Percentiles rank a stretch among this genome's conserved stretches.
Conservation (phyloP, 2,888 invertebrate species). For the Platerodrilus igneus region DNA sequence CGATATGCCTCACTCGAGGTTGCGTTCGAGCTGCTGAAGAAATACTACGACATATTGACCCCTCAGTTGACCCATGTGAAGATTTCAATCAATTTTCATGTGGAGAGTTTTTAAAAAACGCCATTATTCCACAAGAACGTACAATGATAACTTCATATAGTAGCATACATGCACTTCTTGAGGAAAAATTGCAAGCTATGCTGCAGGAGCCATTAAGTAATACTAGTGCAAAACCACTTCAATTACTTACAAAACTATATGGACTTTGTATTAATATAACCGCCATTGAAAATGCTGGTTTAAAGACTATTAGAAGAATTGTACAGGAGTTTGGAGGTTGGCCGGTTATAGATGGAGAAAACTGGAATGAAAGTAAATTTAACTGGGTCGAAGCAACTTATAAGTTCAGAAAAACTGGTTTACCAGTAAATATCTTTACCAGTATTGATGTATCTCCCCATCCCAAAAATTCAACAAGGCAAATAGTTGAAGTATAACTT, state of each 20-base stretch:
- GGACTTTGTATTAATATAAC: constrained; percentile 4
- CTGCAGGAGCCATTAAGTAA: too few species aligned
- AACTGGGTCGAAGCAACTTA: constrained; percentile 8
- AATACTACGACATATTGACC: too few species aligned
- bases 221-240: background rate
- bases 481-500: constrained; percentile 20
- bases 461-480: constrained; percentile 21
- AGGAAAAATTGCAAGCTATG: too few species aligned
- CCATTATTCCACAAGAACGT: too few species aligned
- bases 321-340: constrained; percentile 55
- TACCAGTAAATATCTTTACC: constrained; percentile 14
- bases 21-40: too few species aligned
- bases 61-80: too few species aligned
- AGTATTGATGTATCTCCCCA: constrained; percentile 18
- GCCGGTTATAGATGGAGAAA: constrained; percentile 11
- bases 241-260: constrained; percentile 6
- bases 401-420: constrained; percentile 15
- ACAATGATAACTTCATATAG: too few species aligned
- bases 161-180: too few species aligned
- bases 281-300: constrained; percentile 59
- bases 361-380: constrained; percentile 6
- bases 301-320: constrained; percentile 51
- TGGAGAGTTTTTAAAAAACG: too few species aligned
- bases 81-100: too few species aligned
- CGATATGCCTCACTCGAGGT: too few species aligned